Conservation (phyloP, 2,888 invertebrate species). For the Cephus runcator region DNA sequence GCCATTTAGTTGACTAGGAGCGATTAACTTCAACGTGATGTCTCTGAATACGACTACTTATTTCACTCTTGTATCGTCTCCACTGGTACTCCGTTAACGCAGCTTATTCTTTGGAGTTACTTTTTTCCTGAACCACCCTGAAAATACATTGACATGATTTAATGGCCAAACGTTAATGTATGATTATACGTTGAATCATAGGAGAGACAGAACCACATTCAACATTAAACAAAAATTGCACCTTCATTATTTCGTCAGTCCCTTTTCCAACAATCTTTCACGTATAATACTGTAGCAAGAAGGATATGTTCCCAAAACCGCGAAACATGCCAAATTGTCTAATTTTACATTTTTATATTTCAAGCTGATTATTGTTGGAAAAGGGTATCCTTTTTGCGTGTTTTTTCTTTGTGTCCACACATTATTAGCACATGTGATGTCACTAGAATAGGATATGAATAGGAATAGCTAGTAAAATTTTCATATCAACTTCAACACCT, state of each 20-base stretch:
- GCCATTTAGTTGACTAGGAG: not conserved
- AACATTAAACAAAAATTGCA: conserved; percentile 27
- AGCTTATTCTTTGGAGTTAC: conserved; percentile 65
- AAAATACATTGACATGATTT: conserved; percentile 34
- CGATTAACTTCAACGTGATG: conserved; percentile 17
- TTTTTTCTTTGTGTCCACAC: not conserved
- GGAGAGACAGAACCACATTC: conserved; percentile 14
- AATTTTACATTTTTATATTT: not conserved
- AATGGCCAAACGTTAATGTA: conserved; percentile 17
- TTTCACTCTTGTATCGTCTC: conserved; percentile 9
- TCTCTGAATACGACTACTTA: conserved; percentile 9
- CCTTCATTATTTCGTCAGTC: not conserved
- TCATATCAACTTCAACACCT: not conserved
- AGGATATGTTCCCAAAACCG: not conserved
- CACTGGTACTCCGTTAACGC: conserved; percentile 42
- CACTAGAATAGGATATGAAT: not conserved
- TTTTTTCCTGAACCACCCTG: conserved; percentile 71
- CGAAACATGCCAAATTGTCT: not conserved
- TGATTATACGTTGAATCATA: conserved; percentile 22
- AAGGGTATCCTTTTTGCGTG: not conserved
- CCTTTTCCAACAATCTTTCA: not conserved
- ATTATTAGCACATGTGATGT: not conserved
- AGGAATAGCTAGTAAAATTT: not conserved
- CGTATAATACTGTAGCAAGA: not conserved
- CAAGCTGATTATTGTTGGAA: not conserved